Base-by-base conservation (phyloP, 1,140 invertebrate genomes). In the Temnothorax longispinosus region DNA sequence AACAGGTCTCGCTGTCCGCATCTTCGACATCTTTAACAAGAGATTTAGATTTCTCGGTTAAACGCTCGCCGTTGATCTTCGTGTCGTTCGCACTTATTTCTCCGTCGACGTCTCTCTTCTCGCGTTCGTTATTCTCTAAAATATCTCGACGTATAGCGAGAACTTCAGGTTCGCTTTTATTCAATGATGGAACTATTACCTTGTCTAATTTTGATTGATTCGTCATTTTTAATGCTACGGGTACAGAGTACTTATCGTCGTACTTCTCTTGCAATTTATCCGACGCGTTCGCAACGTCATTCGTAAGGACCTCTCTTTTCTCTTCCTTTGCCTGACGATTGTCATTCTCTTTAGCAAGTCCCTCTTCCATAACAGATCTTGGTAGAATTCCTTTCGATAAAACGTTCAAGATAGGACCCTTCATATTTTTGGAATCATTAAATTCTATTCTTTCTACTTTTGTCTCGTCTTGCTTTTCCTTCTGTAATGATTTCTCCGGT, bases 331-430 rank as follows among this genome's bases (percentile, higher is more conserved):
- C 62, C 52, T 27, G 76, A 81, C 8, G 27, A 54, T 77, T 54
- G 32, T 54, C 21, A 54, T 15, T 72, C 77, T 87, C 87, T 84
- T 15, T 90, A 80, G 21, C 32, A 8, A 65, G 27, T 13, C 8
- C n/a, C 52, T 92, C 67, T 3, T 88, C 80, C 10, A 32, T 60
- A 80, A 85, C 81, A 15, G 71, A 82, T 58, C 71, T 75, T n/a
- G 87, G 86, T 35, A 85, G 35, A 18, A 87, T 84, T 50, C 91
- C 78, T 62, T 94, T 94, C 3, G 91, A 93, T n/a, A 95, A 88
- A 69, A 92, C 92, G 71, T 92, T 93, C 11, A 95, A 86, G 35
- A 95, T 94, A 35, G 92, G 93, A 67, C 93, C 93, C 47, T 89
- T 87, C 21, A 72, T 75, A 80, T 47, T 81, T 62, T 38, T 21